Percentiles rank a stretch among this genome's conserved stretches.
These are phyloP conservation scores for Campylomormyrus numenius DNA, from an alignment of 2,113 vertebrate species.

Conservation along the genomic window DNA sequence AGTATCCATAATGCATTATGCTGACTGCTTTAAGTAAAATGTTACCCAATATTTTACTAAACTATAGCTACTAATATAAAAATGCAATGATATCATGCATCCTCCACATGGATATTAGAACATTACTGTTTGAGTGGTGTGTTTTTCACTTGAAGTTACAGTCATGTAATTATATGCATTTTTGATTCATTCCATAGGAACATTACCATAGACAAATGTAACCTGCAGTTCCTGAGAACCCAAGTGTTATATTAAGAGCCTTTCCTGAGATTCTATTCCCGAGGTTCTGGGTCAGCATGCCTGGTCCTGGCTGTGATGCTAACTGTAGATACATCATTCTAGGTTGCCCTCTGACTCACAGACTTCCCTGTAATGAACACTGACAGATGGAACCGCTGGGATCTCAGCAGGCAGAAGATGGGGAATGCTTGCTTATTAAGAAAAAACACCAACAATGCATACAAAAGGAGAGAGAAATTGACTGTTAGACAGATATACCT, in stretches of 20 bases:
- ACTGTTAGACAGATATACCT: constrained; percentile 32
- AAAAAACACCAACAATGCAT: constrained; percentile 7
- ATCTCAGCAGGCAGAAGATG: constrained; percentile 13
- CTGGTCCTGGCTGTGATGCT: not conserved
- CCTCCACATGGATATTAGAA: not conserved
- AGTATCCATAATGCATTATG: too few relatives aligned
- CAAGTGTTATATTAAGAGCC: constrained; percentile 17
- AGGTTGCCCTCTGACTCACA: constrained; percentile 27
- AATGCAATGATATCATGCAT: not conserved
- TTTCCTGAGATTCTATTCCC: constrained; percentile 20
- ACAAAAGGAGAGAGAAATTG: not conserved
- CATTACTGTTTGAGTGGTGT: not conserved
- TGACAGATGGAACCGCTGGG: constrained; percentile 38
- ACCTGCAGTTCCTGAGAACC: not conserved
- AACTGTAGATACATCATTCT: constrained; percentile 17
- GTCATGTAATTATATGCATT: not conserved
- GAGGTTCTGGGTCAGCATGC: constrained; percentile 8
- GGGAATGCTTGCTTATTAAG: not conserved
- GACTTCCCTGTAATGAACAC: constrained; percentile 22
- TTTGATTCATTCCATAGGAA: not conserved
- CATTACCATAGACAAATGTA: not conserved
- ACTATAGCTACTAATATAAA: not conserved
- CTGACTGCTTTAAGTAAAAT: too few relatives aligned
- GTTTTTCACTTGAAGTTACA: not conserved
- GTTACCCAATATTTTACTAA: not conserved